A percentile compares a stretch with the other conserved stretches of the same genome.
These are phyloP conservation scores for Anastrepha obliqua DNA, from an alignment of 1,140 invertebrate species.

Conservation along the genomic window DNA sequence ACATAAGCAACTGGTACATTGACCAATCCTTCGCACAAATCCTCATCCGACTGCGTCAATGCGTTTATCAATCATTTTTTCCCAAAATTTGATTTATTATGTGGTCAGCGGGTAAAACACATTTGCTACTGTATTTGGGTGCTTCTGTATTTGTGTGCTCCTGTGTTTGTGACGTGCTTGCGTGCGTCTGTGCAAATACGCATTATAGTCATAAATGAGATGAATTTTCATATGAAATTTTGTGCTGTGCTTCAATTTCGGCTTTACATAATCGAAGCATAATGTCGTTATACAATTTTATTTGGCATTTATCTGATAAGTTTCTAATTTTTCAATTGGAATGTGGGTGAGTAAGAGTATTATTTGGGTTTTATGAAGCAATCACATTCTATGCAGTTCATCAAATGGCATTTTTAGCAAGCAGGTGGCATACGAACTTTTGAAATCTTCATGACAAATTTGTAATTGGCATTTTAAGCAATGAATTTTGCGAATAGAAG, in stretches of 20 bases:
- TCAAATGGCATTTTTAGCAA: neutral
- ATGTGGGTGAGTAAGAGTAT: neutral
- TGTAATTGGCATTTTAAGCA: too few species aligned
- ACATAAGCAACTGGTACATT: neutral
- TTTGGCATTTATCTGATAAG: conserved; percentile 7
- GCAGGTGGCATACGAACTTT: neutral
- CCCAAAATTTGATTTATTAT: conserved; percentile 25
- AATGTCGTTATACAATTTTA: neutral
- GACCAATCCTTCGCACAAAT: too few species aligned
- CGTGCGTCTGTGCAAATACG: neutral
- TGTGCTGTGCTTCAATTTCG: neutral
- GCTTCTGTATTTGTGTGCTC: neutral
- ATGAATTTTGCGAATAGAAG: too few species aligned
- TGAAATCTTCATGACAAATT: too few species aligned
- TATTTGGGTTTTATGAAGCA: too few species aligned
- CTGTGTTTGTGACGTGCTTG: neutral
- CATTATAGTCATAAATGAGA: neutral
- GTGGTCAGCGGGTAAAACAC: neutral
- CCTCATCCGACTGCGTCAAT: neutral
- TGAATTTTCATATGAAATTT: neutral
- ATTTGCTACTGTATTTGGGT: neutral
- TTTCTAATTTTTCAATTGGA: neutral
- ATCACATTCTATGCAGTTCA: too few species aligned
- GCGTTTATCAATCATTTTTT: conserved; percentile 35
- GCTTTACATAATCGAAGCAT: neutral